These are phyloP conservation scores for Anthonomus grandis DNA, from an alignment of 1,140 invertebrate genomes.

Conservation along the genomic window DNA sequence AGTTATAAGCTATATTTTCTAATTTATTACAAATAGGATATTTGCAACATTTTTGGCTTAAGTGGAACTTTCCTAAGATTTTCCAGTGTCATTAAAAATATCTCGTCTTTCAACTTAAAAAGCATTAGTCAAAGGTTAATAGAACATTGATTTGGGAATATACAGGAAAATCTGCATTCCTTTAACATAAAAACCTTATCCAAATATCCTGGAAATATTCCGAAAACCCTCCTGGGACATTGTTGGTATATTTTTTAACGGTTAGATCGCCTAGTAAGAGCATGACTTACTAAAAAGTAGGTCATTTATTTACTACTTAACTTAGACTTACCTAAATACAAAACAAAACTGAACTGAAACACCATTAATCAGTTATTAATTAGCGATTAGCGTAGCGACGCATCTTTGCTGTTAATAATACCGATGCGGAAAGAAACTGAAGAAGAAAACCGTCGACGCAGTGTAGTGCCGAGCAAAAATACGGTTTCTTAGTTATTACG, in stretches of 20 bases:
- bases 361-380: background rate
- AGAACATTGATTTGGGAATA: no score
- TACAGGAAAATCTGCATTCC: no score
- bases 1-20: no score
- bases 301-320: background rate
- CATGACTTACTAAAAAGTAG: background rate
- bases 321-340: background rate
- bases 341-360: background rate
- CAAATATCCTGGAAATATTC: no score
- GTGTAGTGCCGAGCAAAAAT: slow-evolving; percentile 8
- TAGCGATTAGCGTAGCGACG: background rate
- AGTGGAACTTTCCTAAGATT: no score
- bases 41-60: no score
- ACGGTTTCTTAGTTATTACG: slow-evolving; percentile 27
- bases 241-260: background rate
- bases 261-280: background rate
- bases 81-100: no score
- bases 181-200: no score
- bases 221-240: no score
- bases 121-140: no score
- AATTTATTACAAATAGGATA: no score
- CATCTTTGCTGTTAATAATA: background rate
- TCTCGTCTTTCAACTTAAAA: no score
- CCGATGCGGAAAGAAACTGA: slow-evolving; percentile 1
- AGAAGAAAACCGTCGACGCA: slow-evolving; percentile 1